These are phyloP conservation scores for Microtus ochrogaster DNA, from an alignment of 2,113 vertebrate genomes.

Conservation along the genomic window DNA sequence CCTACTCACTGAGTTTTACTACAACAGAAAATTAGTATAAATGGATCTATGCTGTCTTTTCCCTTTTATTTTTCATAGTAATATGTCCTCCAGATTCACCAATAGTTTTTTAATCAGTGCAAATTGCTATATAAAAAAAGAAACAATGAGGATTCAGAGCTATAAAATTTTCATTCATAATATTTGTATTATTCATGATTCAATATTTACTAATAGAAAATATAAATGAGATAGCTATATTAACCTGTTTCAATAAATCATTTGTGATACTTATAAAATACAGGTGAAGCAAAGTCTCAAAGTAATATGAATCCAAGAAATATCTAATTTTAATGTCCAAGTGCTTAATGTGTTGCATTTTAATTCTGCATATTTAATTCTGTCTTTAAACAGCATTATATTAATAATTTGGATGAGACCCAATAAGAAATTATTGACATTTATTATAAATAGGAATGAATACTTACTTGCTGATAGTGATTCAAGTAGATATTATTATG, in stretches of 20 bases:
- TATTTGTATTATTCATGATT: neutral
- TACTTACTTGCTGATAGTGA: neutral
- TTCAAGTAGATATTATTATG: neutral
- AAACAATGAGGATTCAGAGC: neutral
- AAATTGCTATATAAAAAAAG: neutral
- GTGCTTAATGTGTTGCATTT: neutral
- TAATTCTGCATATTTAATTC: neutral
- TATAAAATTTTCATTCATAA: neutral
- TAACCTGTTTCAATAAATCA: neutral
- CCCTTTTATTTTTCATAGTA: neutral
- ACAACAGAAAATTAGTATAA: neutral
- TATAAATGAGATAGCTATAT: neutral
- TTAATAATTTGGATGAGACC: neutral
- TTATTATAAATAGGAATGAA: neutral
- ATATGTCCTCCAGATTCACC: neutral
- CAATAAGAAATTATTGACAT: neutral
- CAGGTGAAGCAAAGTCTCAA: neutral
- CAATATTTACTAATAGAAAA: neutral
- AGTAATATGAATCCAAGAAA: neutral
- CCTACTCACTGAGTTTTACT: neutral
- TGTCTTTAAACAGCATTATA: neutral
- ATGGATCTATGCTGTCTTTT: no score
- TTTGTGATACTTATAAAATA: neutral
- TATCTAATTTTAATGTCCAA: neutral
- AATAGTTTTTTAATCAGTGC: neutral